Evolutionary conservation across 2,797 vertebrate genomes (phyloP), one percentile per base, ranked within the genome.

Genomic region (Gadopsis bispinosus): DNA sequence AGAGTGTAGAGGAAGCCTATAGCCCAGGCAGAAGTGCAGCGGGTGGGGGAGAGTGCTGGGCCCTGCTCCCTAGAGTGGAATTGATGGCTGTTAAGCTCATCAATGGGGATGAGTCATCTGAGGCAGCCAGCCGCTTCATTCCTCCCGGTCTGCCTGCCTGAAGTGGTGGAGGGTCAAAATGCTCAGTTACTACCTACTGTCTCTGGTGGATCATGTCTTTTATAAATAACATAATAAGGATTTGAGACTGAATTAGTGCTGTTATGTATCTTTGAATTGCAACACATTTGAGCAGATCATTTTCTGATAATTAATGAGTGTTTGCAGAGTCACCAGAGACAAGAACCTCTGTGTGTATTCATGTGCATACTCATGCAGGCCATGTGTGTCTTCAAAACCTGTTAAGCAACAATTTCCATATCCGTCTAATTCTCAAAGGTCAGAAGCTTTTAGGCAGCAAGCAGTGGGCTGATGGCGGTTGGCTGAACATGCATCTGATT

Each of bases 61-160:
- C 78, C 82, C 65, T 72, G 79, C 80, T 93, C 88, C 86, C 89
- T 79, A 78, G 89, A 88, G 90, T 86, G 84, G 91, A 94, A 92
- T 91, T 83, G 93, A 94, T 93, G 89, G 87, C 92, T 94, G 94
- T 91, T 92, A 88, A 93, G 87, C 89, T 93, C 91, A 93, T 96
- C 91, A 95, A 93, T 94, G 94, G 85, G 82, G 83, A 92, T 92
- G 91, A 95, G 89, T 93, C 93, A 96, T 94, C 86, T 79, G 79
- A 93, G 87, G 85, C 91, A 79, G 89, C 83, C 86, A 87, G 89
- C 86, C 81, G 77, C 86, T 93, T 83, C 88, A 90, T 91, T 94
- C 90, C 82, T 90, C 81, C 84, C 48, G 81, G 77, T 84, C 81
- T 81, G 87, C 78, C 76, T 86, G 84, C 85, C 80, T 92, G 82